Conservation (phyloP, 2,113 vertebrate species). For the Myodes glareolus region DNA sequence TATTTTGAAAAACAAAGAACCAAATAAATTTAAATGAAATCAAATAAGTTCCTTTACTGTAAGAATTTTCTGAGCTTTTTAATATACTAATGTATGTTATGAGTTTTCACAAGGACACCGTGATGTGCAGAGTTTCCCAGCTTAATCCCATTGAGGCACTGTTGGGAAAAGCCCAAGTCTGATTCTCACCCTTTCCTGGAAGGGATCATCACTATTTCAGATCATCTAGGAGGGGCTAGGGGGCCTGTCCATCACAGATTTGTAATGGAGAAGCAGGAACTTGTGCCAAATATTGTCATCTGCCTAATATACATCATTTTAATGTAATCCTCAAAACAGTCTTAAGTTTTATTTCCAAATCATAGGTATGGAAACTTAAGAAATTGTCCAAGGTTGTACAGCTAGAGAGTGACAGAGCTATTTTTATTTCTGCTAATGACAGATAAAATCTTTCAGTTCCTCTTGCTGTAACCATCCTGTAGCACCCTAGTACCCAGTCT, state of each 20-base stretch:
- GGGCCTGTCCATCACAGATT: conserved; percentile 8
- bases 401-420: not conserved
- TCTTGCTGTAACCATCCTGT: not conserved
- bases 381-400: not conserved
- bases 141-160: conserved; percentile 56
- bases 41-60: conserved; percentile 56
- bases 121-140: conserved; percentile 50
- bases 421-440: not conserved
- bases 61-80: conserved; percentile 63
- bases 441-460: not conserved
- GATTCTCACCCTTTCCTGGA: conserved; percentile 55
- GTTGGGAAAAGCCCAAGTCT: conserved; percentile 63
- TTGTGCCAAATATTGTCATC: conserved; percentile 22
- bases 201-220: conserved; percentile 33
- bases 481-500: not conserved
- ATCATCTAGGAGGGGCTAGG: conserved; percentile 7
- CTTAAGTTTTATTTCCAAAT: conserved; percentile 48
- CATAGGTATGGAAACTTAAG: conserved; percentile 20
- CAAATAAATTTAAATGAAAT: conserved; percentile 65
- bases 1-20: conserved; percentile 38
- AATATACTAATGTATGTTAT: conserved; percentile 60
- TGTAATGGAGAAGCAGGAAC: conserved; percentile 43
- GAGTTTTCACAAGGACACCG: conserved; percentile 62
- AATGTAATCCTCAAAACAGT: conserved; percentile 17
- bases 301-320: conserved; percentile 38